phyloP scores from a whole-genome alignment of 2,888 invertebrate species.

The Cataglyphis rosenhaueri region DNA sequence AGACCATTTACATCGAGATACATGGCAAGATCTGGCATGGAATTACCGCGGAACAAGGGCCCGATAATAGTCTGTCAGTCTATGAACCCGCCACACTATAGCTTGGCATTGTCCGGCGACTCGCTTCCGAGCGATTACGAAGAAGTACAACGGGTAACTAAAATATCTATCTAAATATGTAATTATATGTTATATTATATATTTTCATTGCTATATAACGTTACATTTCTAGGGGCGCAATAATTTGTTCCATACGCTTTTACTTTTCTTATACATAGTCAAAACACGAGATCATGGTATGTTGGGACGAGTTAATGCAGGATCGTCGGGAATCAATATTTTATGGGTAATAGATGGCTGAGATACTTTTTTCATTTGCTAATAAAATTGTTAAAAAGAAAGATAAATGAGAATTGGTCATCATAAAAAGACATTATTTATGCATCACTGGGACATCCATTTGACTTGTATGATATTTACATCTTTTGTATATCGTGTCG shows the following conservation, averaged over 20 bases:
- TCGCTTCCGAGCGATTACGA: slow-evolving; percentile 87
- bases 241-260: slow-evolving; percentile 94
- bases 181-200: neutral
- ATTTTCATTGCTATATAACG: neutral
- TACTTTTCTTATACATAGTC: slow-evolving; percentile 93
- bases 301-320: slow-evolving; percentile 92
- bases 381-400: neutral
- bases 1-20: slow-evolving; percentile 88
- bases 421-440: neutral
- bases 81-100: slow-evolving; percentile 90
- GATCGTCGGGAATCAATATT: slow-evolving; percentile 93
- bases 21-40: slow-evolving; percentile 84
- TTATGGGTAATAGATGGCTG: slow-evolving; percentile 90
- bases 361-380: slow-evolving; percentile 19
- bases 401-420: neutral
- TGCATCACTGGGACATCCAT: neutral
- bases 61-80: slow-evolving; percentile 89
- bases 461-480: neutral
- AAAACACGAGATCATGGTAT: slow-evolving; percentile 91
- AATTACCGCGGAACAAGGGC: slow-evolving; percentile 85
- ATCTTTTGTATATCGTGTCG: neutral
- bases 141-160: slow-evolving; percentile 89
- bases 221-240: slow-evolving; percentile 90
- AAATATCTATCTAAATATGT: neutral
- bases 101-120: slow-evolving; percentile 86